Evolutionary conservation across 2,113 vertebrate genomes (phyloP).

Genomic region (Antennarius striatus): DNA sequence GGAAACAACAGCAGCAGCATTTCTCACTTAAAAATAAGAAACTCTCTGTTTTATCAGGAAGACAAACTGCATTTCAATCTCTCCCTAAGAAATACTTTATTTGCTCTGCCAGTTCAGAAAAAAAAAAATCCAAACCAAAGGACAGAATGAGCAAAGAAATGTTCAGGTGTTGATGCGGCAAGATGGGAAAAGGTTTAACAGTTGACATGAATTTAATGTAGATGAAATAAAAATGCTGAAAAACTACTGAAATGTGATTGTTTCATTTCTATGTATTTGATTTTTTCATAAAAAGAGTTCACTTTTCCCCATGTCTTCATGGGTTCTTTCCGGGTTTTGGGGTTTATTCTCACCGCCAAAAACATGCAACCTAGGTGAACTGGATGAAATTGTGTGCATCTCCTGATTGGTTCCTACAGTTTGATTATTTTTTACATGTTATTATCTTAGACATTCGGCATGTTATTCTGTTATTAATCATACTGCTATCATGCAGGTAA

Average conservation of each 20-base stretch:
- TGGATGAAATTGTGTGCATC: too few relatives aligned
- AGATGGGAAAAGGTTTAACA: not conserved
- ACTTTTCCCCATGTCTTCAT: too few relatives aligned
- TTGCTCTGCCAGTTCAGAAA: not conserved
- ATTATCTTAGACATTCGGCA: too few relatives aligned
- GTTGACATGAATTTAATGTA: not conserved
- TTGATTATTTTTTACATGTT: too few relatives aligned
- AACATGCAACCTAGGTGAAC: too few relatives aligned
- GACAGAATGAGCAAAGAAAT: not conserved
- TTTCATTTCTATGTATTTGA: not conserved
- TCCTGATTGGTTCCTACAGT: too few relatives aligned
- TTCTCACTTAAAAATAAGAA: constrained; percentile 9
- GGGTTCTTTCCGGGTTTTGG: too few relatives aligned
- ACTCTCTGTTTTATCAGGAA: not conserved
- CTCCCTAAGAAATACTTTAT: constrained; percentile 4
- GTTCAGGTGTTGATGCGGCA: constrained; percentile 3
- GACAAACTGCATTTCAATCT: constrained; percentile 18
- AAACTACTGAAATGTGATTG: not conserved
- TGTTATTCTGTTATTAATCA: too few relatives aligned
- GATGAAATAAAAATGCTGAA: not conserved
- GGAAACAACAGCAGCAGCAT: not conserved
- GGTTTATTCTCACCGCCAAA: too few relatives aligned
- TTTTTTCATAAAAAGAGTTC: too few relatives aligned
- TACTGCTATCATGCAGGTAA: too few relatives aligned
- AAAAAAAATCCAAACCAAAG: not conserved